phyloP scores from a whole-genome alignment of 2,113 vertebrate genomes.

The Hemiscyllium ocellatum region DNA sequence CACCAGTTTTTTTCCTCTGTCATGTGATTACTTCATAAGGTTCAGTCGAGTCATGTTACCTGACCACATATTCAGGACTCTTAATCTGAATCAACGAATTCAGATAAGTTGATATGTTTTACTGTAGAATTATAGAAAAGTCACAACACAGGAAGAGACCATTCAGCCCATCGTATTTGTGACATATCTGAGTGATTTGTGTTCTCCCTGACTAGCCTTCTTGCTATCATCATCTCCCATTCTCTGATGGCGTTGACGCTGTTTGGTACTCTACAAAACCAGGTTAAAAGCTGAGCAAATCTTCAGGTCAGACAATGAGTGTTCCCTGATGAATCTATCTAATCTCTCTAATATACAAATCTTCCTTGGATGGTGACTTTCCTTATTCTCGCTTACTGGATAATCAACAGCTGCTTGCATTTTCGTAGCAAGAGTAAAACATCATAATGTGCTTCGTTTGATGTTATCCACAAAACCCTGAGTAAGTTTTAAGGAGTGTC shows the following conservation, averaged over 20 bases:
- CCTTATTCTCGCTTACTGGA: not conserved
- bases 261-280: not conserved
- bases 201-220: no score
- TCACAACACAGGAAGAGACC: no score
- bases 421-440: not conserved
- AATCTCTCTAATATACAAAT: not conserved
- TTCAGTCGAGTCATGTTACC: not conserved
- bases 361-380: not conserved
- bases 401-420: not conserved
- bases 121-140: no score
- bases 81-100: no score
- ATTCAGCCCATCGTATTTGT: no score
- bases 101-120: no score
- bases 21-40: not conserved
- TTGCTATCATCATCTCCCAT: not conserved
- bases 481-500: not conserved
- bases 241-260: not conserved
- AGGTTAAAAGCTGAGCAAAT: not conserved
- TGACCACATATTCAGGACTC: not conserved
- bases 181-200: no score
- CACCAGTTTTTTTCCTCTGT: no score
- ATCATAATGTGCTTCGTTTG: not conserved
- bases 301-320: not conserved
- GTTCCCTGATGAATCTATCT: not conserved
- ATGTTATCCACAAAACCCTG: not conserved